These are phyloP conservation scores for Camponotus pennsylvanicus DNA, from an alignment of 1,140 invertebrate species.

Conservation along the genomic window DNA sequence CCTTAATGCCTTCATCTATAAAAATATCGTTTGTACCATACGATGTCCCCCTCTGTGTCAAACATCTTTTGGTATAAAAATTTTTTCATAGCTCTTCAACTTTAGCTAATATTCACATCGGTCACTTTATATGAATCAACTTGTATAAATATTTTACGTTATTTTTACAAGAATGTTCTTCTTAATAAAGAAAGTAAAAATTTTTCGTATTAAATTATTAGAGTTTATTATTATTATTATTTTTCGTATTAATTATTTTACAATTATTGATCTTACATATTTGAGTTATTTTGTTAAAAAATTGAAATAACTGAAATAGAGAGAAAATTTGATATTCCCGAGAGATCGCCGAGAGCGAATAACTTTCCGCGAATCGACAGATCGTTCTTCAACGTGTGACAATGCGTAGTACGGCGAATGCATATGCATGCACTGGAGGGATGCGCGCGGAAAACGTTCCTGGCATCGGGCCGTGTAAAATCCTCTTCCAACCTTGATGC, in stretches of 20 bases:
- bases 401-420: constrained; percentile 56
- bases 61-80: no score
- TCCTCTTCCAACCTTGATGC: constrained; percentile 56
- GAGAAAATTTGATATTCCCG: constrained; percentile 19
- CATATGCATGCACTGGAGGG: constrained; percentile 62
- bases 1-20: no score
- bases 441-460: constrained; percentile 43
- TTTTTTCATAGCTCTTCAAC: no score
- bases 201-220: not conserved
- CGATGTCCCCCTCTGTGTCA: no score
- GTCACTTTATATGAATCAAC: no score
- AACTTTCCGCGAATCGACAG: constrained; percentile 32
- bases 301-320: not conserved
- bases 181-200: not conserved
- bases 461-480: constrained; percentile 51
- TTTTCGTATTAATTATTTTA: not conserved
- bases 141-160: not conserved
- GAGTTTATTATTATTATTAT: not conserved
- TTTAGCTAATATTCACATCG: no score
- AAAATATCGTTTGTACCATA: no score
- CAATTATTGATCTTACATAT: not conserved
- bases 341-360: constrained; percentile 20
- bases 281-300: constrained; percentile 1
- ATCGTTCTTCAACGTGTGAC: constrained; percentile 60
- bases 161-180: not conserved